These are phyloP conservation scores for Dicyrtomina minuta DNA, from an alignment of 2,888 invertebrate species.

Conservation along the genomic window DNA sequence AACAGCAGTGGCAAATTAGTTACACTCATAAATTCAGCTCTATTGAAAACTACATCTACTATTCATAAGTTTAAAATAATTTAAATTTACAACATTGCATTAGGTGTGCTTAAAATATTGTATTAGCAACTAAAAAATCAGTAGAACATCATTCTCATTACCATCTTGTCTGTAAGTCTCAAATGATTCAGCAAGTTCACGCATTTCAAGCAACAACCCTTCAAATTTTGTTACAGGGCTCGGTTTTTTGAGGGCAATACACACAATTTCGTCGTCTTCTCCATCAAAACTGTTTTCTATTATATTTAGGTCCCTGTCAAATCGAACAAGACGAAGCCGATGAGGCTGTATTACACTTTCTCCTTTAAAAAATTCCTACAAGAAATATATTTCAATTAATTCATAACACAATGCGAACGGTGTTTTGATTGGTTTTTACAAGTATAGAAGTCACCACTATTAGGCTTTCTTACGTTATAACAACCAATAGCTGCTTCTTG, in stretches of 20 bases:
- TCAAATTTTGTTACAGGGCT: conserved; percentile 59
- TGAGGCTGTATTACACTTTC: conserved; percentile 64
- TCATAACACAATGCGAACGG: background rate
- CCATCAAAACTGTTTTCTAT: conserved; percentile 70
- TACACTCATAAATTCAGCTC: no score
- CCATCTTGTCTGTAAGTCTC: conserved; percentile 67
- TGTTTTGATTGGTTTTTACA: background rate
- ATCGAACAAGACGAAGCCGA: conserved; percentile 69
- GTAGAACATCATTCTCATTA: no score
- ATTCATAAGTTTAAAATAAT: no score
- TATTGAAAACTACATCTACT: no score
- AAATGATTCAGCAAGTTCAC: conserved; percentile 64
- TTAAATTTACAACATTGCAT: no score
- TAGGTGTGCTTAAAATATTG: background rate
- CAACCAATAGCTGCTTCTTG: conserved; percentile 64
- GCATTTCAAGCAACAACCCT: conserved; percentile 69
- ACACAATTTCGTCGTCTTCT: conserved; percentile 60
- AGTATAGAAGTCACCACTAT: background rate
- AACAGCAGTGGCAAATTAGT: no score
- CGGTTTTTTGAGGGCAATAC: conserved; percentile 46
- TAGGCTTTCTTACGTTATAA: conserved; percentile 58
- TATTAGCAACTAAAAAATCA: background rate
- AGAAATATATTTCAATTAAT: conserved; percentile 9
- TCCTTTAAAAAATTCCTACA: conserved; percentile 63
- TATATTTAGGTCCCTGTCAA: conserved; percentile 65